These are phyloP conservation scores for Leptinotarsa defecta DNA, from an alignment of 1,140 invertebrate genomes.

Conservation along the genomic window DNA sequence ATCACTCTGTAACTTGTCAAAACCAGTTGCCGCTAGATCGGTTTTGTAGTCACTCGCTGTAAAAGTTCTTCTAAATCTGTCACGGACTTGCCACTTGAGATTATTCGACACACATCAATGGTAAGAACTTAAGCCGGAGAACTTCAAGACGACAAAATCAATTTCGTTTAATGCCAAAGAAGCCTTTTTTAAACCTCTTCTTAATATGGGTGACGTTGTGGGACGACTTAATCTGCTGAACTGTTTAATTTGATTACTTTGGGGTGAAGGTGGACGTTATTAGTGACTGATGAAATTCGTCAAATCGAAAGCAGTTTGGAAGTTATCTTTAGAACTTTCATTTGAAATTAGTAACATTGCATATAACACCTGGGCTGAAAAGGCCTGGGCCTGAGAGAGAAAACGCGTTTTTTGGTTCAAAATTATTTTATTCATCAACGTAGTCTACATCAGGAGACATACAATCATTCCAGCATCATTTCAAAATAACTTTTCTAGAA, in stretches of 20 bases:
- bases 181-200: background rate
- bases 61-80: conserved; percentile 12
- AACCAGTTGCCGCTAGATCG: background rate
- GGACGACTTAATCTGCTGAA: background rate
- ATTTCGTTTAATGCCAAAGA: conserved; percentile 17
- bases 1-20: too few relatives aligned
- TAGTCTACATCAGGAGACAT: too few relatives aligned
- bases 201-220: conserved; percentile 2
- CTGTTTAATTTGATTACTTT: conserved; percentile 2
- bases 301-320: too few relatives aligned
- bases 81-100: conserved; percentile 21
- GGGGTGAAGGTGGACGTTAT: background rate
- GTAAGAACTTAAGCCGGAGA: background rate
- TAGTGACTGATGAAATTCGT: too few relatives aligned
- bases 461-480: too few relatives aligned
- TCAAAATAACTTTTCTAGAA: too few relatives aligned
- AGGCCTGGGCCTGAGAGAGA: too few relatives aligned
- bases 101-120: background rate
- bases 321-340: too few relatives aligned
- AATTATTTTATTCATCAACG: too few relatives aligned
- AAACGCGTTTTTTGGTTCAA: too few relatives aligned
- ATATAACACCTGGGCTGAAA: too few relatives aligned
- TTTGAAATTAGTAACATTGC: too few relatives aligned
- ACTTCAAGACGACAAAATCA: conserved; percentile 7
- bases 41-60: background rate